These are phyloP conservation scores for Hesperophylax magnus DNA, from an alignment of 1,140 invertebrate species.

Conservation along the genomic window DNA sequence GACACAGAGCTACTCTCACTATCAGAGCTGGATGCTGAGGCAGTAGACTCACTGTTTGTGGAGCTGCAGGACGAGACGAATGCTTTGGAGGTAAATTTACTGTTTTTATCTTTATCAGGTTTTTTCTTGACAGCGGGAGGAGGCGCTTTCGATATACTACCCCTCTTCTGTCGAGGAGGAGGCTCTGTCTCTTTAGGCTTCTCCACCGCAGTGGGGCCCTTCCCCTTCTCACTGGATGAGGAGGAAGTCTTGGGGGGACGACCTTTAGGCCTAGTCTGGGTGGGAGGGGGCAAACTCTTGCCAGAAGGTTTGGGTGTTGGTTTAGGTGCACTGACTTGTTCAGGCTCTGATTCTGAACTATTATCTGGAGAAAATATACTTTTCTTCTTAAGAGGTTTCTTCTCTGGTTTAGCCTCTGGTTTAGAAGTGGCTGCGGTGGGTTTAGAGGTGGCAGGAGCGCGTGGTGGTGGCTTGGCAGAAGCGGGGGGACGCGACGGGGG, in stretches of 20 bases:
- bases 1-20: slow-evolving; percentile 61
- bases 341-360: slow-evolving; percentile 80
- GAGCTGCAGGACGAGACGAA: slow-evolving; percentile 66
- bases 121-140: slow-evolving; percentile 58
- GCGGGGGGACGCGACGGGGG: slow-evolving; percentile 60
- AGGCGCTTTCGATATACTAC: slow-evolving; percentile 47
- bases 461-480: slow-evolving; percentile 64
- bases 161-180: slow-evolving; percentile 55
- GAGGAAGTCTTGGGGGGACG: slow-evolving; percentile 66
- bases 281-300: slow-evolving; percentile 60
- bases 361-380: slow-evolving; percentile 89
- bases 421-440: slow-evolving; percentile 61
- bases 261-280: slow-evolving; percentile 59
- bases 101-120: slow-evolving; percentile 59
- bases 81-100: slow-evolving; percentile 62
- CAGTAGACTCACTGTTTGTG: slow-evolving; percentile 60
- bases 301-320: slow-evolving; percentile 61
- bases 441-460: slow-evolving; percentile 63
- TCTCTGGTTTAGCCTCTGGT: slow-evolving; percentile 64
- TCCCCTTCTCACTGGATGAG: slow-evolving; percentile 54
- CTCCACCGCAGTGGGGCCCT: slow-evolving; percentile 57
- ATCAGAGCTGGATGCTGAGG: slow-evolving; percentile 62
- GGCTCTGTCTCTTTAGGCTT: slow-evolving; percentile 58
- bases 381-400: slow-evolving; percentile 77
- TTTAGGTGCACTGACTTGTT: slow-evolving; percentile 59